Evolutionary conservation across 2,888 invertebrate species (phyloP).

Genomic region (Euzophera pinguis): DNA sequence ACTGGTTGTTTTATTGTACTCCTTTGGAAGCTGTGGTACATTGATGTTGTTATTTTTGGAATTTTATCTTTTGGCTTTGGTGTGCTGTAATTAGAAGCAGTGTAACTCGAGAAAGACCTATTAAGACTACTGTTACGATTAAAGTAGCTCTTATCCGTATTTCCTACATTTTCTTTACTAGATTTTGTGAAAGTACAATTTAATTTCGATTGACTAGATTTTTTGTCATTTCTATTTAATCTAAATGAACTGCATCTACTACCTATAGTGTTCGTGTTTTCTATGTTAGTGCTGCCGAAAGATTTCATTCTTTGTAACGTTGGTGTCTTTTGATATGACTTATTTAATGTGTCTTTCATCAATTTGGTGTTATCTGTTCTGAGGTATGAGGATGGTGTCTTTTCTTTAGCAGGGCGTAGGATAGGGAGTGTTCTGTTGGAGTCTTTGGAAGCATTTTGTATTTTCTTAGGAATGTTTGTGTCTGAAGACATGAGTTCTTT

Average conservation of each 20-base stretch:
- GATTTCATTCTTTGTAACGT: conserved; percentile 75
- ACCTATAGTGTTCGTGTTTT: conserved; percentile 55
- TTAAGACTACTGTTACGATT: conserved; percentile 63
- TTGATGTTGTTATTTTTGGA: conserved; percentile 69
- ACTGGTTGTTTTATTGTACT: conserved; percentile 64
- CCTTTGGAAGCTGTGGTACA: conserved; percentile 73
- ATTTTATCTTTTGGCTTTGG: conserved; percentile 73
- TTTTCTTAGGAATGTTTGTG: conserved; percentile 73
- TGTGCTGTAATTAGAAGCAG: conserved; percentile 63
- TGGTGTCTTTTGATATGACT: conserved; percentile 76
- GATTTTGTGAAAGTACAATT: conserved; percentile 72
- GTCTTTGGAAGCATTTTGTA: conserved; percentile 62
- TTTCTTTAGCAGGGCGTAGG: conserved; percentile 61
- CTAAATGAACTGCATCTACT: conserved; percentile 72
- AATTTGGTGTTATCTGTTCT: conserved; percentile 64
- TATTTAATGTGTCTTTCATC: conserved; percentile 72
- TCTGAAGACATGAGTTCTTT: conserved; percentile 88
- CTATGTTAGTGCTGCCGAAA: conserved; percentile 65
- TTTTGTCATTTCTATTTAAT: conserved; percentile 65
- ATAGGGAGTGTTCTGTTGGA: conserved; percentile 65
- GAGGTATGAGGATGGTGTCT: conserved; percentile 46
- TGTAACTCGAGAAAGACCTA: conserved; percentile 69
- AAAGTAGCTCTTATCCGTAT: conserved; percentile 56
- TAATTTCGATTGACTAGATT: conserved; percentile 59
- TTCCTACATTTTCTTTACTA: conserved; percentile 71